Evolutionary conservation across 2,113 vertebrate genomes (phyloP).

Genomic region (Pterocles orientalis): DNA sequence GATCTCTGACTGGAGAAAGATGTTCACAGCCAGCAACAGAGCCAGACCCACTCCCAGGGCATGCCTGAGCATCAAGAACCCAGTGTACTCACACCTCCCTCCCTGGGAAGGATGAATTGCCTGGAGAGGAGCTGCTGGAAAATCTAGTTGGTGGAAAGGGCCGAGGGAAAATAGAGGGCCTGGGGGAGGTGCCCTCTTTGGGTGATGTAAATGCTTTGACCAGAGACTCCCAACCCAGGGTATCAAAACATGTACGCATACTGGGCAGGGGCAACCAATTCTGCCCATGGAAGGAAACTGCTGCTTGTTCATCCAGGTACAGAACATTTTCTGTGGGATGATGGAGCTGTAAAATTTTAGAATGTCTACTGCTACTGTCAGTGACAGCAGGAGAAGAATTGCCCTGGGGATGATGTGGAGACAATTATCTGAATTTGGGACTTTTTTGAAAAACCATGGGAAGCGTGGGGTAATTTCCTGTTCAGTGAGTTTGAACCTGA

Average conservation of each 20-base stretch:
- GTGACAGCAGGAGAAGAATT: neutral
- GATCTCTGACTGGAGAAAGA: neutral
- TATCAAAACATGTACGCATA: neutral
- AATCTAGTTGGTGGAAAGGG: neutral
- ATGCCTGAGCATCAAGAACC: rapidly evolving
- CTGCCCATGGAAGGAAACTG: rapidly evolving
- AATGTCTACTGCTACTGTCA: neutral
- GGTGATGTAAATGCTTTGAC: neutral
- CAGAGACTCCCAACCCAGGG: neutral
- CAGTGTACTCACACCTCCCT: rapidly evolving
- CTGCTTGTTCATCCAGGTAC: rapidly evolving
- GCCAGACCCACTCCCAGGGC: neutral
- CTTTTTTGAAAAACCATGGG: rapidly evolving
- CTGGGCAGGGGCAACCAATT: neutral
- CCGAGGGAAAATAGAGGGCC: neutral
- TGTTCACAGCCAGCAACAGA: neutral
- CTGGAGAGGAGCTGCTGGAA: neutral
- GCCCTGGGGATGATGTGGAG: neutral
- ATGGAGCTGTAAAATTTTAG: neutral
- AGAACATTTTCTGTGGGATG: rapidly evolving
- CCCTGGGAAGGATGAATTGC: neutral
- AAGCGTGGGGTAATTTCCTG: neutral
- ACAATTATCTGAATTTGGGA: neutral
- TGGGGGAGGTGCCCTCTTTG: neutral
- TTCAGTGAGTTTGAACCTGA: neutral